Percentiles rank a stretch among this genome's conserved stretches.
phyloP scores from a whole-genome alignment of 1,140 invertebrate species.

The Cataglyphis hispanica region DNA sequence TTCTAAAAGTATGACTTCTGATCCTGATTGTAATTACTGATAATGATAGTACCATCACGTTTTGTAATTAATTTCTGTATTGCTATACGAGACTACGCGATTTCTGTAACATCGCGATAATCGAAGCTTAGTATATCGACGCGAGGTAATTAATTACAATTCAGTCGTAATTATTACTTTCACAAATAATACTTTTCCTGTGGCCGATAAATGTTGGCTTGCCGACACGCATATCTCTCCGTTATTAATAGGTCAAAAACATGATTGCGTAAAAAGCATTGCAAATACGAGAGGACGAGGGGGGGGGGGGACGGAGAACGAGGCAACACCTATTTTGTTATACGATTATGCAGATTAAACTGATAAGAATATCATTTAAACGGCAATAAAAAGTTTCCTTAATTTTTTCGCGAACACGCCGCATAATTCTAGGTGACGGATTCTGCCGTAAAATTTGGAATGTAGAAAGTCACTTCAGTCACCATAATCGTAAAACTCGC shows the following conservation, averaged over 20 bases:
- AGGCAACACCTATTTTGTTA: conserved; percentile 44
- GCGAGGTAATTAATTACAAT: conserved; percentile 66
- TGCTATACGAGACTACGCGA: not conserved
- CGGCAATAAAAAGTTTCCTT: conserved; percentile 28
- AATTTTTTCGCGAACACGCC: conserved; percentile 28
- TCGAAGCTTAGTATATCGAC: conserved; percentile 56
- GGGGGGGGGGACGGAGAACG: conserved; percentile 1
- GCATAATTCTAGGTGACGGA: conserved; percentile 45
- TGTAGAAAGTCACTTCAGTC: conserved; percentile 38
- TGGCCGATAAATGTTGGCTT: conserved; percentile 51
- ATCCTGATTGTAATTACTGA: conserved; percentile 67
- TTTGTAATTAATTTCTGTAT: conserved; percentile 64
- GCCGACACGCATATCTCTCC: conserved; percentile 38
- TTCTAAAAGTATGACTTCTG: conserved; percentile 7
- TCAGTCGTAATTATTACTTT: conserved; percentile 69
- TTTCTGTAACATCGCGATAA: conserved; percentile 67
- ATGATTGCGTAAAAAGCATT: conserved; percentile 1
- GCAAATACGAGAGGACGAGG: not conserved
- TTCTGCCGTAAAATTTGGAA: conserved; percentile 45
- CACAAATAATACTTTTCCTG: conserved; percentile 48
- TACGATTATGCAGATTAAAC: conserved; percentile 63
- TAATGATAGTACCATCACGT: conserved; percentile 61
- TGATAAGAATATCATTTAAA: conserved; percentile 56
- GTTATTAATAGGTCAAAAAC: conserved; percentile 69
- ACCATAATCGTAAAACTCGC: conserved; percentile 48